A percentile compares a stretch with the other conserved stretches of the same genome.
Evolutionary conservation across 2,113 vertebrate species (phyloP).

Genomic region (Notothenia rossii): DNA sequence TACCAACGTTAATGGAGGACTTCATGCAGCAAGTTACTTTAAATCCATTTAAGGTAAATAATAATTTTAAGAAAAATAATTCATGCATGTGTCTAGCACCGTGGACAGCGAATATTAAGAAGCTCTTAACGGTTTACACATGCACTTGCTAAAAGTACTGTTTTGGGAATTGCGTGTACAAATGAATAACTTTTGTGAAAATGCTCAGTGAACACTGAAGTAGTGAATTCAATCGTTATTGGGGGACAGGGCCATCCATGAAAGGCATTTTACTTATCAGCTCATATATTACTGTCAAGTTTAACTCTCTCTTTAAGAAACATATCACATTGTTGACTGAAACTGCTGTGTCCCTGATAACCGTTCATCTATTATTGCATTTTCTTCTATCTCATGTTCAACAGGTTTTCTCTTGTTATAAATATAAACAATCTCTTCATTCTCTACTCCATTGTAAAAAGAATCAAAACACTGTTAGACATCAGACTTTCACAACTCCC

Average conservation of each 20-base stretch:
- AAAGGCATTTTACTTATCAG: background rate
- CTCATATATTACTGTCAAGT: background rate
- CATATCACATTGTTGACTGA: constrained; percentile 5
- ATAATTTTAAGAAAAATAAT: background rate
- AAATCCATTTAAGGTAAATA: background rate
- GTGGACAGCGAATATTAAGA: background rate
- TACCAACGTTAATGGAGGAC: background rate
- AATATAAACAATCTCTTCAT: background rate
- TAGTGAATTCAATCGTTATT: constrained; percentile 21
- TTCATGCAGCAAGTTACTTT: background rate
- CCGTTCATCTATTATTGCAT: constrained; percentile 22
- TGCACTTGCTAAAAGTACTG: constrained; percentile 20
- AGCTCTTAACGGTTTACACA: background rate
- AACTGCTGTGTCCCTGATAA: constrained; percentile 15
- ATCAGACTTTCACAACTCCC: constrained; percentile 42
- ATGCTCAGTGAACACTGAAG: constrained; percentile 15
- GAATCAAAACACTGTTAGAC: constrained; percentile 13
- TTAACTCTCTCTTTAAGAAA: constrained; percentile 12
- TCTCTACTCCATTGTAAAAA: constrained; percentile 14
- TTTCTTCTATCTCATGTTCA: constrained; percentile 10
- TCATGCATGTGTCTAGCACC: background rate
- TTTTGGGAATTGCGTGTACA: constrained; percentile 22
- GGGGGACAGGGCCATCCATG: background rate
- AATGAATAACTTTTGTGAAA: constrained; percentile 35
- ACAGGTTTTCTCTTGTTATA: background rate